Evolutionary conservation across 2,113 vertebrate species (phyloP).

Genomic region (Pseudorasbora parva): DNA sequence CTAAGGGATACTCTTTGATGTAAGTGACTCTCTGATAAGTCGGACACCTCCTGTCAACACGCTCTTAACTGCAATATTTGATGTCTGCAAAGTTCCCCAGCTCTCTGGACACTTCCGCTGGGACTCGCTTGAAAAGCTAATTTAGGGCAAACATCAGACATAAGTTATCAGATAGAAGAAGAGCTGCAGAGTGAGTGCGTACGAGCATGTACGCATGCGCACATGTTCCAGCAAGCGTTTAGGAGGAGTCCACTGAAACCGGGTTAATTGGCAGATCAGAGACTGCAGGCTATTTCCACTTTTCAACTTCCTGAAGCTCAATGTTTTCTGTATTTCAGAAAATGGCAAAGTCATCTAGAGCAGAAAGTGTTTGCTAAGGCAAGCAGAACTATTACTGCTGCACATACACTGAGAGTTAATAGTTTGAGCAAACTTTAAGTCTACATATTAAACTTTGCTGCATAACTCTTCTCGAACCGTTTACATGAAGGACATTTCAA

Average conservation of each 20-base stretch:
- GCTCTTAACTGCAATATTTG: background rate
- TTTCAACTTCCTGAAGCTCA: background rate
- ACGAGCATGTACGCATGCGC: background rate
- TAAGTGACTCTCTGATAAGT: constrained; percentile 36
- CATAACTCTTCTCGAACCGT: background rate
- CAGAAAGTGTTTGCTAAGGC: background rate
- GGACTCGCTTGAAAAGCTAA: constrained; percentile 18
- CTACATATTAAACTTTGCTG: background rate
- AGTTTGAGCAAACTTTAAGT: background rate
- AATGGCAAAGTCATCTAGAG: background rate
- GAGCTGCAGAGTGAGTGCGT: background rate
- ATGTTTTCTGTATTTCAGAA: background rate
- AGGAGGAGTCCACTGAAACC: background rate
- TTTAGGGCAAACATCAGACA: constrained; percentile 15
- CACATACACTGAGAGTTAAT: background rate
- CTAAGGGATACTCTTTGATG: constrained; percentile 41
- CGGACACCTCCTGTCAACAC: constrained; percentile 12
- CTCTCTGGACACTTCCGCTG: constrained; percentile 30
- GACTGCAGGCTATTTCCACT: constrained; percentile 1
- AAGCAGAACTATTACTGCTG: background rate
- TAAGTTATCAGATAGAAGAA: background rate
- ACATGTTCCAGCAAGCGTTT: background rate
- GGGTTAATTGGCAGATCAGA: constrained; percentile 28
- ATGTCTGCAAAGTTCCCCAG: constrained; percentile 28
- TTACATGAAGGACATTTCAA: background rate